Percentiles rank a stretch among this genome's conserved stretches.
Conservation (phyloP, 92 coral and sea anemone genomes). For the Epizoanthus scotinus region DNA sequence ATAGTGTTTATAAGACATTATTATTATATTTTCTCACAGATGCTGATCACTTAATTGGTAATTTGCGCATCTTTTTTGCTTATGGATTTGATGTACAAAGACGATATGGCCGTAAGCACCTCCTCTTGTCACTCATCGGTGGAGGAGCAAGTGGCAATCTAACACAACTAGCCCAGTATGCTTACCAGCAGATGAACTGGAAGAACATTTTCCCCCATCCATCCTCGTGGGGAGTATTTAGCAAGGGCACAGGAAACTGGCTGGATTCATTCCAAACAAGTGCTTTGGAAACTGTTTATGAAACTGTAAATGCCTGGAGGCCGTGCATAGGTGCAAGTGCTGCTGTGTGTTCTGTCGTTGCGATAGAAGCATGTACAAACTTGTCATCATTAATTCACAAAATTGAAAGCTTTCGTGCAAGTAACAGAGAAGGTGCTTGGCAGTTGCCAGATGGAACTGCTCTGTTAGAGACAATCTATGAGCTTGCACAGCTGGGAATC, state of each 20-base stretch:
- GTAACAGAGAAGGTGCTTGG: constrained; percentile 34
- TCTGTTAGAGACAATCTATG: constrained; percentile 54
- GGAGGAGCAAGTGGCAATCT: constrained; percentile 89
- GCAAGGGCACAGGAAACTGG: constrained; percentile 49
- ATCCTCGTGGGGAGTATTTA: constrained; percentile 66
- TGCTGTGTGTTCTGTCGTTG: constrained; percentile 71
- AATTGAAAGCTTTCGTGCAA: constrained; percentile 46
- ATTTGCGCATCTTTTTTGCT: constrained; percentile 70
- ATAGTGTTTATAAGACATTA: too few relatives aligned
- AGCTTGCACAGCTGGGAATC: constrained; percentile 59
- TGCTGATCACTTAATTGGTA: constrained; percentile 72
- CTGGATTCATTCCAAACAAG: constrained; percentile 56
- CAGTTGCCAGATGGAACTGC: constrained; percentile 39
- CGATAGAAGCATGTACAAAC: constrained; percentile 80
- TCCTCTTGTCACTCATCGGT: constrained; percentile 73
- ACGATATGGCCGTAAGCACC: constrained; percentile 77
- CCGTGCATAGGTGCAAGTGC: constrained; percentile 94
- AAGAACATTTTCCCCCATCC: constrained; percentile 67
- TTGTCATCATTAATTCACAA: constrained; percentile 57
- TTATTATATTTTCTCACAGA: constrained; percentile 44
- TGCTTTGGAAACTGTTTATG: constrained; percentile 59
- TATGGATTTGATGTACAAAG: constrained; percentile 78
- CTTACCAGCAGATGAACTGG: constrained; percentile 68
- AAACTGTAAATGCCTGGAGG: constrained; percentile 67
- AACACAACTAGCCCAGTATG: constrained; percentile 71